phyloP scores from a whole-genome alignment of 2,888 invertebrate species.

The Drosophila monieri region DNA sequence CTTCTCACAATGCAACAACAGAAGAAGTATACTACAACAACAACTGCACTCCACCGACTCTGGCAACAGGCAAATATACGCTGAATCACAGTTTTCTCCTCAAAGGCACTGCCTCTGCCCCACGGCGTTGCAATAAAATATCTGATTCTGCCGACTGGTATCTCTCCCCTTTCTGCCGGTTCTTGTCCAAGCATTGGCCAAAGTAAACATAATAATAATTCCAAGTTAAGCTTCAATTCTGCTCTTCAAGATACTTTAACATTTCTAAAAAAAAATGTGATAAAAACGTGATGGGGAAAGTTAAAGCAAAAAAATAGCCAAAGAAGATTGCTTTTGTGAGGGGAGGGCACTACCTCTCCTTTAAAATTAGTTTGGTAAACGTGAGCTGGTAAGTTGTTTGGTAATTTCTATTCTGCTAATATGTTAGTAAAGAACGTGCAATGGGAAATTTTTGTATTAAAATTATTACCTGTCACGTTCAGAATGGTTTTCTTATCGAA shows the following conservation, averaged over 20 bases:
- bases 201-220: constrained; percentile 61
- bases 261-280: constrained; percentile 4
- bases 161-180: background rate
- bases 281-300: background rate
- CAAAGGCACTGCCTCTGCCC: constrained; percentile 32
- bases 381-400: background rate
- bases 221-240: constrained; percentile 53
- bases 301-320: background rate
- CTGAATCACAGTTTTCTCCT: constrained; percentile 19
- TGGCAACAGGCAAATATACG: constrained; percentile 36
- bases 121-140: constrained; percentile 57
- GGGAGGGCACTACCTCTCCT: background rate
- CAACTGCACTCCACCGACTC: constrained; percentile 19
- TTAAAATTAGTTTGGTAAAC: background rate
- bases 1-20: constrained; percentile 52
- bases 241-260: constrained; percentile 21
- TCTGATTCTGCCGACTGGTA: constrained; percentile 25
- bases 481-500: background rate
- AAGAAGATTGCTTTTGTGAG: background rate
- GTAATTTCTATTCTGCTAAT: background rate
- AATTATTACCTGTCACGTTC: background rate
- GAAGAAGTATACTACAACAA: constrained; percentile 42
- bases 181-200: constrained; percentile 38
- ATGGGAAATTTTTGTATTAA: background rate
- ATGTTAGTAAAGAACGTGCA: background rate